phyloP scores from a whole-genome alignment of 2,797 vertebrate genomes.

The Brachymystax lenok region DNA sequence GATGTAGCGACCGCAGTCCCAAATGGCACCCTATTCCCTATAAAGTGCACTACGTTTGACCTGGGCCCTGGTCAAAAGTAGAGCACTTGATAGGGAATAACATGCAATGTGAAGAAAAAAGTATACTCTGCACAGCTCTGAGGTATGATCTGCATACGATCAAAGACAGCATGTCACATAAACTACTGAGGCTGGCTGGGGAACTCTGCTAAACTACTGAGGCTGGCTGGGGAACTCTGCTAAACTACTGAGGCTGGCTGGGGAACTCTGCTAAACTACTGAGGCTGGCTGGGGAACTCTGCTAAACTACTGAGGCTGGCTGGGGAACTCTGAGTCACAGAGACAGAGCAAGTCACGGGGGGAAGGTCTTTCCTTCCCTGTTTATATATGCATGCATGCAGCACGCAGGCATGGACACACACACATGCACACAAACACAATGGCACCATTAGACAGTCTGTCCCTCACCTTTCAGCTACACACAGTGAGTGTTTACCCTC shows the following conservation, averaged over 20 bases:
- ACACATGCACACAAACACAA: slow-evolving; percentile 5
- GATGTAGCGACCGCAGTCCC: slow-evolving; percentile 45
- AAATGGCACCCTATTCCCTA: no score
- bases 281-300: no score
- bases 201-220: no score
- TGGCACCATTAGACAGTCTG: not conserved
- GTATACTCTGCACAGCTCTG: not conserved
- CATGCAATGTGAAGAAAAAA: no score
- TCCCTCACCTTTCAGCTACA: not conserved
- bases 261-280: no score
- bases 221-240: no score
- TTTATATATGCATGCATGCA: not conserved
- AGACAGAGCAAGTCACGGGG: not conserved
- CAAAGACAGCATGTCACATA: slow-evolving; percentile 56
- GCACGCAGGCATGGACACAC: not conserved
- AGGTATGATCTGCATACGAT: slow-evolving; percentile 18
- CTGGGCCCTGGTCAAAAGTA: no score
- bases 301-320: no score
- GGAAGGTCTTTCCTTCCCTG: not conserved
- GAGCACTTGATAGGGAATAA: no score
- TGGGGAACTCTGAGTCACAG: not conserved
- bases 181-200: slow-evolving; percentile 23
- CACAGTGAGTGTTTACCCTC: slow-evolving; percentile 4
- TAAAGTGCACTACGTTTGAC: no score
- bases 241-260: no score